Evolutionary conservation across 2,888 invertebrate genomes (phyloP), one percentile per base, ranked within the genome.

Genomic region (Carpatolechia fugitivella): DNA sequence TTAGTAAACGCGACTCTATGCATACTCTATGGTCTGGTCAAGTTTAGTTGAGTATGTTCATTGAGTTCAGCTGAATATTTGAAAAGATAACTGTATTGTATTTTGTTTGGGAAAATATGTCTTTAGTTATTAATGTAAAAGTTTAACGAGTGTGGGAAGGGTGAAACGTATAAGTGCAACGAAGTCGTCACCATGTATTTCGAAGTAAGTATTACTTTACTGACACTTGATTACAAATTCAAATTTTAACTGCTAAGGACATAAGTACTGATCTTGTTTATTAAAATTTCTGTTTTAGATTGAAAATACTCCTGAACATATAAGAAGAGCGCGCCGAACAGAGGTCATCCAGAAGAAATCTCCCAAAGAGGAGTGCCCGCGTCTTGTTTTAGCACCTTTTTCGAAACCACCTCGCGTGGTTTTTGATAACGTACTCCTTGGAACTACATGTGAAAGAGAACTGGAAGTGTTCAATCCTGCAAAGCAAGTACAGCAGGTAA

Each of bases 401-500:
- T 91, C 92, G n/a, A 82, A 90, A 54, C 92, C 92, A 63, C 92
- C 94, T 2, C 93, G 92, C 82, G 91, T 94, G 14, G 86, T 91
- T n/a, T 94, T 94, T 68, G 93, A 94, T 60, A 91, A 93, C 85
- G 91, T 94, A 55, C 80, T 89, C 5, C 82, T 94, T 55, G 92
- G 93, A 13, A 84, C 90, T 41, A 80, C 87, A 10, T 91, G 91
- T 54, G 88, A 85, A 54, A 90, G 91, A 61, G 78, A 82, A 50
- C 76, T 94, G 56, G 87, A 92, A 64, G 80, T 94, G 11, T 78
- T 85, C 51, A 94, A 94, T 78, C 93, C 94, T 10, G 68, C 78
- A 0, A 84, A 86, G 61, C 75, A 82, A 68, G 58, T 69, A 1
- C 82, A 87, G 72, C 81, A 85, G 82, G 89, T 90, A 73, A 38